Evolutionary conservation across 2,888 invertebrate genomes (phyloP).

Genomic region (Drosophila infuscata): DNA sequence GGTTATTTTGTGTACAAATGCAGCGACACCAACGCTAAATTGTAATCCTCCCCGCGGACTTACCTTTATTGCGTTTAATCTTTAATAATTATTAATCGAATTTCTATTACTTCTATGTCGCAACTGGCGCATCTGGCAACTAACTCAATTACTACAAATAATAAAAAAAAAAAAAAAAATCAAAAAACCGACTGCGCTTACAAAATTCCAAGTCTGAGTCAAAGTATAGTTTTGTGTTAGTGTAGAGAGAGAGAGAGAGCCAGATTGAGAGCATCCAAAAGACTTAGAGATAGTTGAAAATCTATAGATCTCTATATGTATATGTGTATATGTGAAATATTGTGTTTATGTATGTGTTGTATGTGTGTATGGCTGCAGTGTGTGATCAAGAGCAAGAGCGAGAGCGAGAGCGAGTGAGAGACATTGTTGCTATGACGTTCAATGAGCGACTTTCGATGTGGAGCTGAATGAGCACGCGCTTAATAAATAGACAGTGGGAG

Average conservation of each 20-base stretch:
- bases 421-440: slow-evolving; percentile 15
- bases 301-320: slow-evolving; percentile 28
- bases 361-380: slow-evolving; percentile 41
- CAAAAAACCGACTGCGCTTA: slow-evolving; percentile 49
- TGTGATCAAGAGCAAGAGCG: slow-evolving; percentile 6
- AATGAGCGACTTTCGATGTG: slow-evolving; percentile 43
- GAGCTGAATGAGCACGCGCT: slow-evolving; percentile 8
- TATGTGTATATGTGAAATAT: slow-evolving; percentile 4
- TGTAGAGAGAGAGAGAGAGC: slow-evolving; percentile 36
- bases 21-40: slow-evolving; percentile 36
- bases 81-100: slow-evolving; percentile 60
- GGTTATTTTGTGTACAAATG: slow-evolving; percentile 26
- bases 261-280: slow-evolving; percentile 37
- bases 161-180: slow-evolving; percentile 18
- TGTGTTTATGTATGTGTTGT: slow-evolving; percentile 5
- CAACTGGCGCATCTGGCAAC: slow-evolving; percentile 55
- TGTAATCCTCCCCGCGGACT: slow-evolving; percentile 60
- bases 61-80: slow-evolving; percentile 56
- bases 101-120: slow-evolving; percentile 69
- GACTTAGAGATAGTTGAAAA: slow-evolving; percentile 25
- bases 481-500: slow-evolving; percentile 9
- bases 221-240: slow-evolving; percentile 67
- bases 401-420: neutral
- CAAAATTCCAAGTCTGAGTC: slow-evolving; percentile 69
- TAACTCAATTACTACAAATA: slow-evolving; percentile 33